These are phyloP conservation scores for Pterobdella sp. DNA, from an alignment of 2,888 invertebrate species.

Conservation along the genomic window DNA sequence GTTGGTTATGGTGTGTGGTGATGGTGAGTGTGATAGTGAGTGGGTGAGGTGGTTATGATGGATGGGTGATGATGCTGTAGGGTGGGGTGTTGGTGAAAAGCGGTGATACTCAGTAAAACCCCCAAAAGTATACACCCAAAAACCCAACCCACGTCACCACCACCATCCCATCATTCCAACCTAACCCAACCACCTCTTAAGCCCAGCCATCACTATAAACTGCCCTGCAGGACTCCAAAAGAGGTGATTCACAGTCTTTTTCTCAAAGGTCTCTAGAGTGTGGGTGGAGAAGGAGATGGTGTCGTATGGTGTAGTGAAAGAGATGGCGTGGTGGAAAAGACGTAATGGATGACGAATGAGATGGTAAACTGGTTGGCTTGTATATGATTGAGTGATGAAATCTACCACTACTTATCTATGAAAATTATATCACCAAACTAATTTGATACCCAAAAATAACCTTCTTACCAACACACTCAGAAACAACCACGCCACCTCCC, in stretches of 20 bases:
- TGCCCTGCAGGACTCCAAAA: slow-evolving; percentile 89
- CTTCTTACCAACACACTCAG: background rate
- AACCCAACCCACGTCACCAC: background rate
- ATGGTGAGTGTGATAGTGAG: background rate
- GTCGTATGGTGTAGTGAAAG: background rate
- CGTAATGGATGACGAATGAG: background rate
- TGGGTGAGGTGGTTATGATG: too few species aligned
- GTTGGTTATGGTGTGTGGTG: slow-evolving; percentile 7
- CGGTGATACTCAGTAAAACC: background rate
- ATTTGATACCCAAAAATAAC: background rate
- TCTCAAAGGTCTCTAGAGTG: slow-evolving; percentile 60
- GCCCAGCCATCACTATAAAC: slow-evolving; percentile 84
- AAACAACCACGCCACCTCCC: background rate
- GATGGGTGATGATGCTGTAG: too few species aligned
- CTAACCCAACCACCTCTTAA: slow-evolving; percentile 56
- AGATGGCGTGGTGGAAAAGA: background rate
- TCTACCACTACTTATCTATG: too few species aligned
- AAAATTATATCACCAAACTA: too few species aligned
- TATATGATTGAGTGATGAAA: too few species aligned
- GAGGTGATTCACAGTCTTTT: slow-evolving; percentile 66
- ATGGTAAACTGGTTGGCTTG: too few species aligned
- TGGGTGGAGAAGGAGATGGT: slow-evolving; percentile 4
- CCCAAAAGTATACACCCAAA: background rate
- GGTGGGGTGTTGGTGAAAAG: too few species aligned
- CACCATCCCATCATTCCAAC: background rate